A percentile compares a stretch with the other conserved stretches of the same genome.
Conservation (phyloP, 2,113 vertebrate species). For the Nannospalax galili region DNA sequence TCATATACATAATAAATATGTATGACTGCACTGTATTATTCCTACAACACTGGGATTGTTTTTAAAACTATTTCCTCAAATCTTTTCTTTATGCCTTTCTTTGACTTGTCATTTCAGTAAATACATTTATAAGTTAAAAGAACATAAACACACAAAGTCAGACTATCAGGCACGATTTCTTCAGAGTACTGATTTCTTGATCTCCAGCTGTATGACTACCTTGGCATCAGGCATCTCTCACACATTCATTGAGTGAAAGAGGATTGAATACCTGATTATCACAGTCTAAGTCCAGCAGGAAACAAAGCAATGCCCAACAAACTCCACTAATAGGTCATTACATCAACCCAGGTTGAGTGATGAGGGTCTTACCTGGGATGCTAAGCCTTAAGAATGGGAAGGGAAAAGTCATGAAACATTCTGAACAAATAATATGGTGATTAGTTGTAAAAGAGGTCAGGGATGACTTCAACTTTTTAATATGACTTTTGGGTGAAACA, state of each 20-base stretch:
- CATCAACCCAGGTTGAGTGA: not conserved
- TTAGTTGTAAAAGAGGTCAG: not conserved
- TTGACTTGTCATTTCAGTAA: constrained; percentile 24
- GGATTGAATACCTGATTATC: not conserved
- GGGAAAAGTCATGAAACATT: not conserved
- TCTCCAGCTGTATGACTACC: not conserved
- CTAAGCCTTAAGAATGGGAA: not conserved
- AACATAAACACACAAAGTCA: not conserved
- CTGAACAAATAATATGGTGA: not conserved
- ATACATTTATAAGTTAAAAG: constrained; percentile 50
- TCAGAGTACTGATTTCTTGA: not conserved
- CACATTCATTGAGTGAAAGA: not conserved
- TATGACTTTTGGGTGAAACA: not conserved
- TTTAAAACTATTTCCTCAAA: not conserved
- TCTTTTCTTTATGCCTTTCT: not conserved
- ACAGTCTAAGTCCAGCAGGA: not conserved
- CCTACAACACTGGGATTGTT: not conserved
- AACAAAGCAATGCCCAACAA: not conserved
- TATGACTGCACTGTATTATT: not conserved
- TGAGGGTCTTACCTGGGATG: not conserved
- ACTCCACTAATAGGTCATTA: not conserved
- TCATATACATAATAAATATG: not conserved
- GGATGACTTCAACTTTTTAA: not conserved
- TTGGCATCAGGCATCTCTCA: not conserved
- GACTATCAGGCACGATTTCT: not conserved